phyloP scores from a whole-genome alignment of 2,113 vertebrate genomes.

The Cinclus mexicanus region DNA sequence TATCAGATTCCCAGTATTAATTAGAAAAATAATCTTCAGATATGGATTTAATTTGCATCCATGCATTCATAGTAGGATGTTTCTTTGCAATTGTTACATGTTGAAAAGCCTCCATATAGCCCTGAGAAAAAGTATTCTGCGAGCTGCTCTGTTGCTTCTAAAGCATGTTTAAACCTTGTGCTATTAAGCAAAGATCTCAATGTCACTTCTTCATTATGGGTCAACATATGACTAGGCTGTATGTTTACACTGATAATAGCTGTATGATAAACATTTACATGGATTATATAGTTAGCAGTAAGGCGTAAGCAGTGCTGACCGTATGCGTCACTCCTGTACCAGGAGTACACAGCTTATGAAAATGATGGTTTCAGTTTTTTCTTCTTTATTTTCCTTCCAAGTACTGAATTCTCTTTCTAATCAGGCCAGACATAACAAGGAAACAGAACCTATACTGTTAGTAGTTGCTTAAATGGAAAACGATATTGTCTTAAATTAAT shows the following conservation, averaged over 20 bases:
- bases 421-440: not conserved
- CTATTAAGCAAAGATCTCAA: constrained; percentile 25
- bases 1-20: constrained; percentile 44
- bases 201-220: constrained; percentile 33
- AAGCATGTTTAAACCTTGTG: constrained; percentile 1
- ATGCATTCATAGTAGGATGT: not conserved
- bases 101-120: not conserved
- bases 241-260: constrained; percentile 53
- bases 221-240: constrained; percentile 25
- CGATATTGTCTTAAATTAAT: not conserved
- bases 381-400: constrained; percentile 5
- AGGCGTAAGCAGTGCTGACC: not conserved
- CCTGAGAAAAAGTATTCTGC: not conserved
- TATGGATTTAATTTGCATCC: constrained; percentile 45
- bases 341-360: not conserved
- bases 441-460: constrained; percentile 8
- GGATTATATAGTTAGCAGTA: constrained; percentile 52
- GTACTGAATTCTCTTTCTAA: not conserved
- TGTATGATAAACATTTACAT: constrained; percentile 54
- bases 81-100: not conserved
- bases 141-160: not conserved
- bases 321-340: not conserved
- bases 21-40: constrained; percentile 27
- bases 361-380: not conserved
- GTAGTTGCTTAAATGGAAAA: not conserved